These are phyloP conservation scores for Scaptomyza cyrtandrae DNA, from an alignment of 2,888 invertebrate species.

Conservation along the genomic window DNA sequence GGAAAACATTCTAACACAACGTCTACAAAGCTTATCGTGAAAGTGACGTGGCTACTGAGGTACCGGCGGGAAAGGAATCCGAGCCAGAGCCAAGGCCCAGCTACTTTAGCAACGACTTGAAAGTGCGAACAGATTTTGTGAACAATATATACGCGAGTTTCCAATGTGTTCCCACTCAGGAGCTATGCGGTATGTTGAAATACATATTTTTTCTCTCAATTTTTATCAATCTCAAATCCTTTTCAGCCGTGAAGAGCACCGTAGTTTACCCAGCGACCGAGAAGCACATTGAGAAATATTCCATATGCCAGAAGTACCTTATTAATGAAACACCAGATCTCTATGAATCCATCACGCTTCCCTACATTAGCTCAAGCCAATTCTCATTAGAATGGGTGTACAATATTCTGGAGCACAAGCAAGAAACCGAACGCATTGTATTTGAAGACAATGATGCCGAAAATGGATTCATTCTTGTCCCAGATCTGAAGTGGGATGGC, in stretches of 20 bases:
- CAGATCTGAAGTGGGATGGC: slow-evolving; percentile 99
- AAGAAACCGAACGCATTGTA: slow-evolving; percentile 94
- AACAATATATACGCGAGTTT: slow-evolving; percentile 95
- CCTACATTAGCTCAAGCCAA: slow-evolving; percentile 89
- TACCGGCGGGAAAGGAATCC: not conserved
- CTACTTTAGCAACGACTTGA: slow-evolving; percentile 87
- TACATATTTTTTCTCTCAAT: not conserved
- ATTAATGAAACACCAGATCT: slow-evolving; percentile 93
- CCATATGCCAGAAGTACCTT: slow-evolving; percentile 89
- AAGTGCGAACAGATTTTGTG: slow-evolving; percentile 88
- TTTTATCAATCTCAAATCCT: no score
- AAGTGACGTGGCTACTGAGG: slow-evolving; percentile 77
- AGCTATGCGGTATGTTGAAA: slow-evolving; percentile 87
- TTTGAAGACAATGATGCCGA: slow-evolving; percentile 90
- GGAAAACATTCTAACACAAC: not conserved
- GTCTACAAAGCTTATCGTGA: slow-evolving; percentile 86
- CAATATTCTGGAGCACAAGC: slow-evolving; percentile 96
- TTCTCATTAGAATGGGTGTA: slow-evolving; percentile 97
- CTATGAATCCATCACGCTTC: slow-evolving; percentile 91
- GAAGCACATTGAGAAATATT: slow-evolving; percentile 95
- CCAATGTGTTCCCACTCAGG: slow-evolving; percentile 88
- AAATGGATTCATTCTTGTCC: slow-evolving; percentile 94
- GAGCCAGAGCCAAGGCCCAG: slow-evolving; percentile 43
- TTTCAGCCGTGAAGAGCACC: slow-evolving; percentile 92
- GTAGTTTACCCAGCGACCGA: slow-evolving; percentile 97